Conservation (phyloP, 2,888 invertebrate genomes). For the Nematopogon swammerdamellus region DNA sequence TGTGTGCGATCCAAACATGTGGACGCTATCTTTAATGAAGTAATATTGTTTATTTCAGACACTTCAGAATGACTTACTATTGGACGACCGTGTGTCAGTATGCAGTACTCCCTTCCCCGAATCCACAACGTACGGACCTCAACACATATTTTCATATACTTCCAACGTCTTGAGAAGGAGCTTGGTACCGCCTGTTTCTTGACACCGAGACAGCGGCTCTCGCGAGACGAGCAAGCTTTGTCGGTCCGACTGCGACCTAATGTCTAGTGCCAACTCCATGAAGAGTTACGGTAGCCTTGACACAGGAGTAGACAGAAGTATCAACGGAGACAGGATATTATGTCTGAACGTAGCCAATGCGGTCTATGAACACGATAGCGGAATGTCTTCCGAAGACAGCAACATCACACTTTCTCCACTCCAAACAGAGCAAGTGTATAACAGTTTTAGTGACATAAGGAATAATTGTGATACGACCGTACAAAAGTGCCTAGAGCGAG, state of each 20-base stretch:
- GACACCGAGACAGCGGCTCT: not conserved
- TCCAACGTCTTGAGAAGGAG: not conserved
- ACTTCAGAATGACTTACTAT: not conserved
- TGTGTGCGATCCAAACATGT: no score
- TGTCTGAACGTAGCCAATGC: constrained; percentile 8
- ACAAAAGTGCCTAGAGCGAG: constrained; percentile 46
- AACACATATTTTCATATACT: not conserved
- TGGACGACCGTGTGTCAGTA: not conserved
- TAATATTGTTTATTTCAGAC: not conserved
- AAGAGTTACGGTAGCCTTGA: constrained; percentile 38
- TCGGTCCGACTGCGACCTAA: not conserved
- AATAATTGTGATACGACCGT: constrained; percentile 12
- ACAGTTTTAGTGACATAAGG: constrained; percentile 20
- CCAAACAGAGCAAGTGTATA: constrained; percentile 15
- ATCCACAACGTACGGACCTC: not conserved
- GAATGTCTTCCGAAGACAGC: constrained; percentile 48
- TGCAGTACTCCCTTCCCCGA: not conserved
- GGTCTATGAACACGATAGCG: constrained; percentile 28
- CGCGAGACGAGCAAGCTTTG: not conserved
- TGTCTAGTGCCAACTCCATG: not conserved
- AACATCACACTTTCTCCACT: constrained; percentile 28
- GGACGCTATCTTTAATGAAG: no score
- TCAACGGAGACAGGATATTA: constrained; percentile 15
- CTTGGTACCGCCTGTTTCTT: not conserved
- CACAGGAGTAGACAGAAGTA: constrained; percentile 23